Evolutionary conservation across 2,797 vertebrate genomes (phyloP), one percentile per base, ranked within the genome.

Genomic region (Silurus lanzhouensis): DNA sequence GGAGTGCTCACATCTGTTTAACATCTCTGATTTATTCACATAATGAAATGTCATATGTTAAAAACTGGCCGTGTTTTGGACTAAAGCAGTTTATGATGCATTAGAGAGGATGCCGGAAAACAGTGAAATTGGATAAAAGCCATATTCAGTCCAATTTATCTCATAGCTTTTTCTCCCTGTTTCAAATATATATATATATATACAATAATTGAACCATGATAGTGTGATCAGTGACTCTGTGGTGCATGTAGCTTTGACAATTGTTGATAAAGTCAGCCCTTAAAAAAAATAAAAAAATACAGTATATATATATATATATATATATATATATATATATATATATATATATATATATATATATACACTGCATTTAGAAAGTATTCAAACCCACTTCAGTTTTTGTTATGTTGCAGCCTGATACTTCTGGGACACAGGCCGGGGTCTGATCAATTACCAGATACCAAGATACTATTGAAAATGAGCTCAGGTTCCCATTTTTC

Each of bases 1-100:
- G 74, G 74, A 88, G 48, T 58, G 17, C 82, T 85, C 84, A 83
- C 87, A 89, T 90, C 83, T 87, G 87, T 86, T 90, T 85, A 84
- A 88, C 75, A 48, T 87, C 76, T 83, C 25, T 83, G 81, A 89
- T 89, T 88, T 83, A 88, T 88, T 77, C 67, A 19, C 58, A 87
- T 77, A 71, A 85, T 87, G 83, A 88, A 88, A 82, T 83, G 48
- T 85, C 61, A 64, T 63, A 77, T 71, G 60, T 88, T 84, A 84
- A 86, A 90, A 83, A 80, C 84, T 83, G 86, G 77, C 87, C 87
- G 84, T 82, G 13, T 22, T 87, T 82, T 76, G 13, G 72, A 57
- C 83, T 84, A 83, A 71, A 87, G 81, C 79, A 64, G 63, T 83
- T 88, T 78, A 86, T 85, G 78, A 86, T 84, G 84, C 76, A 77